phyloP scores from a whole-genome alignment of 2,113 vertebrate genomes.

The Malurus elegans region DNA sequence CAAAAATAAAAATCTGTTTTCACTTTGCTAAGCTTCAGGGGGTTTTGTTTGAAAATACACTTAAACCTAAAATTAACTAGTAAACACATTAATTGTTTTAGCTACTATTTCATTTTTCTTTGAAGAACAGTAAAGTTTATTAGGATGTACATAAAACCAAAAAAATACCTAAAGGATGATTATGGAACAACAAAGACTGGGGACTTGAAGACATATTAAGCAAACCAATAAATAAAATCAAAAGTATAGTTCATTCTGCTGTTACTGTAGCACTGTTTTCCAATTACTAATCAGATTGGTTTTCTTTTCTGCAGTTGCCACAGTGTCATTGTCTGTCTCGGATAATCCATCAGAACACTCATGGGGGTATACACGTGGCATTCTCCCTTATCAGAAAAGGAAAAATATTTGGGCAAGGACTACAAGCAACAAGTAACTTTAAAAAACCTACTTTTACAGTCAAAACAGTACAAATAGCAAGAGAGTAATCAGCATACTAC shows the following conservation, averaged over 20 bases:
- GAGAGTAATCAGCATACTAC: background rate
- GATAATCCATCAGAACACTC: conserved; percentile 76
- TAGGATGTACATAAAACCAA: background rate
- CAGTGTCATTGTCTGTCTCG: conserved; percentile 37
- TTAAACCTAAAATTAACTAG: background rate
- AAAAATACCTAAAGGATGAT: background rate
- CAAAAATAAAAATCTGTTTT: background rate
- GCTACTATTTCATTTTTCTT: background rate
- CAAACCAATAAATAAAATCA: conserved; percentile 18
- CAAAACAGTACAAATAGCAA: background rate
- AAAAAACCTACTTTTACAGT: conserved; percentile 38
- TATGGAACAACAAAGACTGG: background rate
- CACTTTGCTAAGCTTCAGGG: background rate
- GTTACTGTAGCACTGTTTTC: conserved; percentile 40
- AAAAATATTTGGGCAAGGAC: conserved; percentile 39
- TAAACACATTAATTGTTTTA: background rate
- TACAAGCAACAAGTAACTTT: conserved; percentile 36
- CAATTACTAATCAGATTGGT: background rate
- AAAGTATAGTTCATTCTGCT: conserved; percentile 3
- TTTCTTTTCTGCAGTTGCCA: conserved; percentile 70
- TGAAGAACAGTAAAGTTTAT: background rate
- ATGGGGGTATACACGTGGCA: background rate
- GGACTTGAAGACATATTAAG: background rate
- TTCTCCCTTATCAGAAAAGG: conserved; percentile 55
- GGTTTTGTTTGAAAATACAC: background rate